These are phyloP conservation scores for Monopis laevigella DNA, from an alignment of 2,888 invertebrate species.

Conservation along the genomic window DNA sequence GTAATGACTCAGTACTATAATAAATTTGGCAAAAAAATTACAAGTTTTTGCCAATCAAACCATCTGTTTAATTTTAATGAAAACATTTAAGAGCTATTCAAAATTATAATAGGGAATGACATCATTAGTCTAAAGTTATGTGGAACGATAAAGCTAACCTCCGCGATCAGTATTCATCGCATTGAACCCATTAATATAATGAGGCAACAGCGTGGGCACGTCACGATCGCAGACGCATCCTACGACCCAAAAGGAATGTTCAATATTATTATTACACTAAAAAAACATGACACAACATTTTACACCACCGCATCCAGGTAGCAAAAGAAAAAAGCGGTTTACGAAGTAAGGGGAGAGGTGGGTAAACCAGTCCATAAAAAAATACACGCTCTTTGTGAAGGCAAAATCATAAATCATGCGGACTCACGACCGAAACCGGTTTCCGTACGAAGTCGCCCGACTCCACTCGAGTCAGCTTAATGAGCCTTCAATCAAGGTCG, in stretches of 20 bases:
- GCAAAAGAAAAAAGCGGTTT: conserved; percentile 39
- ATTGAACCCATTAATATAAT: conserved; percentile 61
- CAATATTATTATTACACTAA: conserved; percentile 57
- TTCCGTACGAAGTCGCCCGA: conserved; percentile 37
- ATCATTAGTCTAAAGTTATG: background rate
- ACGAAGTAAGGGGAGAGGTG: conserved; percentile 25
- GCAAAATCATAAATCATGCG: conserved; percentile 59
- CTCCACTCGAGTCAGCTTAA: conserved; percentile 36
- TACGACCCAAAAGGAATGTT: conserved; percentile 58
- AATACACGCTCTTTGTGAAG: conserved; percentile 45
- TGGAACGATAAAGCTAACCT: conserved; percentile 2
- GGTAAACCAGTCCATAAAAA: conserved; percentile 42
- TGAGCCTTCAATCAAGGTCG: conserved; percentile 65
- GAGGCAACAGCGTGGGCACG: conserved; percentile 53
- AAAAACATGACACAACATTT: conserved; percentile 55
- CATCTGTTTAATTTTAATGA: background rate
- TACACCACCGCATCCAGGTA: conserved; percentile 55
- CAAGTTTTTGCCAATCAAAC: background rate
- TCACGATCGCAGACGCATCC: conserved; percentile 48
- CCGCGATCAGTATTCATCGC: conserved; percentile 54
- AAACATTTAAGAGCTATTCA: background rate
- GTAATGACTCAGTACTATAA: background rate
- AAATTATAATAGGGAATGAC: background rate
- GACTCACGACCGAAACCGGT: conserved; percentile 53
- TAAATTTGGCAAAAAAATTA: too few species aligned